Base-by-base conservation (phyloP, 1,140 invertebrate species). In the Drosophila pachea region DNA sequence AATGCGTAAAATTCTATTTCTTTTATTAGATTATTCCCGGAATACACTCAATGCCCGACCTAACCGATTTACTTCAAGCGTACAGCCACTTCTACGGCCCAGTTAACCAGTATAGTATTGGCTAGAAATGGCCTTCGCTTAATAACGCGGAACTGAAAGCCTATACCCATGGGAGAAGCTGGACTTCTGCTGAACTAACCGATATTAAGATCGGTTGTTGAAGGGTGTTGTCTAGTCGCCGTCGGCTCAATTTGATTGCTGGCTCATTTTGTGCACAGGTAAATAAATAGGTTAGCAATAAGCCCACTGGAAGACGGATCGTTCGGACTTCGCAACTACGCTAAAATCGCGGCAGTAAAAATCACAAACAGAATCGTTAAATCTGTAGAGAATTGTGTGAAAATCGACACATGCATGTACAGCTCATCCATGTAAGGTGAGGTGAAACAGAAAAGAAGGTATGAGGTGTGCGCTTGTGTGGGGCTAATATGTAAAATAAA, bases 301-400 rank as follows among this genome's bases (percentile, higher is more conserved):
- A 33, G 65, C 36, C 32, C 32, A 53, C 12, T 48, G 31, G 32
- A 52, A 52, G 12, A 52, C 32, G 32, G 12, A n/a, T 12, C 49
- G 54, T 14, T 16, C 14, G 63, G 55, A 61, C 47, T 71, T 14
- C 43, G n/a, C 56, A 73, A 56, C 71, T 73, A 76, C 78, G 79
- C 76, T 84, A 84, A 84, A 74, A 83, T 76, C 68, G 79, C 50
- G 79, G 79, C 76, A 84, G 76, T 83, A 83, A 83, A 74, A 84
- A 78, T 78, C 62, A 63, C 59, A 66, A 79, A 79, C 76, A 79
- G 72, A 84, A 86, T 79, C 79, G 79, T 84, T 84, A 84, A 84
- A 84, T 84, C 72, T 79, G 76, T 84, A 76, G 81, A 84, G 86
- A 84, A 84, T 79, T 79, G 79, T 86, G 79, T 84, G 81, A 84